Evolutionary conservation across 2,797 vertebrate species (phyloP).

Genomic region (Scyliorhinus canicula): DNA sequence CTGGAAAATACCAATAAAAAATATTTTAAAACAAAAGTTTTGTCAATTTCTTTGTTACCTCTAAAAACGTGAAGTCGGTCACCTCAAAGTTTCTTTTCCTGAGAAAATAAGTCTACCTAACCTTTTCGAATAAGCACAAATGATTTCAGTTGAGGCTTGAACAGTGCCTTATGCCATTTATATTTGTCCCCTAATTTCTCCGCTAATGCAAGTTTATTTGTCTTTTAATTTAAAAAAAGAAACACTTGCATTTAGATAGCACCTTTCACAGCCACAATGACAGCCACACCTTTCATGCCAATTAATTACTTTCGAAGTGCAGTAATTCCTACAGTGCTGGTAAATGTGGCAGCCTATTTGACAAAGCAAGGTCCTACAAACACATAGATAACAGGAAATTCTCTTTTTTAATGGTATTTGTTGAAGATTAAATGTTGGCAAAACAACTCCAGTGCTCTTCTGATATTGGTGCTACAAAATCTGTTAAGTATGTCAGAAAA

Average conservation of each 20-base stretch:
- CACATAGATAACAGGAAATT: neutral
- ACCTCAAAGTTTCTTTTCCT: neutral
- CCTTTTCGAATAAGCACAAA: neutral
- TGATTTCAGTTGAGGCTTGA: neutral
- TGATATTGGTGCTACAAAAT: neutral
- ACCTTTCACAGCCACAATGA: neutral
- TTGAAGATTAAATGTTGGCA: conserved; percentile 1
- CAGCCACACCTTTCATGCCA: neutral
- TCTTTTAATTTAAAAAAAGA: neutral
- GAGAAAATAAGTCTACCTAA: neutral
- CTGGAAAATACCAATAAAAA: too few species aligned
- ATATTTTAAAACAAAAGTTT: too few species aligned
- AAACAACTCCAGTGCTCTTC: neutral
- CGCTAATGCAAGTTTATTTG: neutral
- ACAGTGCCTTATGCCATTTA: neutral
- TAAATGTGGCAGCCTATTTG: neutral
- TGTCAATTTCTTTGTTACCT: neutral
- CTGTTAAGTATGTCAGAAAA: neutral
- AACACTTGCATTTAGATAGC: neutral
- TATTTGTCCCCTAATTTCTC: neutral
- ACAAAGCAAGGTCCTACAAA: neutral
- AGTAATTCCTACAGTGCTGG: neutral
- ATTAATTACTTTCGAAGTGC: neutral
- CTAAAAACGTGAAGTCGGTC: neutral
- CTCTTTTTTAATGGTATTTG: neutral